Evolutionary conservation across 2,113 vertebrate species (phyloP).

Genomic region (Clarias macrocephalus): DNA sequence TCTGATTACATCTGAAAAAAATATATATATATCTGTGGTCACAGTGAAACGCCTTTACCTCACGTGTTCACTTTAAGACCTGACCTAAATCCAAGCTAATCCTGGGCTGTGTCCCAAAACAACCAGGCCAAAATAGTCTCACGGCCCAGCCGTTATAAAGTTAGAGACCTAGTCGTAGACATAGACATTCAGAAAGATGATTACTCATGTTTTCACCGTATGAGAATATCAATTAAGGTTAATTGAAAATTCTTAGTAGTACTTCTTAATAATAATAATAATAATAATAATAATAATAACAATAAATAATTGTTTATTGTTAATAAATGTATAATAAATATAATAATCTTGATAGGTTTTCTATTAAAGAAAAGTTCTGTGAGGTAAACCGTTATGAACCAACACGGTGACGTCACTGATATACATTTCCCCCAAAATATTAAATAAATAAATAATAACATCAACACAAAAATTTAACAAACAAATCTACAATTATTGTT

Average conservation of each 20-base stretch:
- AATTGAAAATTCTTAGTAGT: too few relatives aligned
- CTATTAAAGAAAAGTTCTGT: not conserved
- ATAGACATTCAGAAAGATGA: not conserved
- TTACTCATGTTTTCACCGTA: not conserved
- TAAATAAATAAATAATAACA: too few relatives aligned
- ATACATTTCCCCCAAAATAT: too few relatives aligned
- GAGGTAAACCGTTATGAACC: not conserved
- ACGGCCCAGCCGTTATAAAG: not conserved
- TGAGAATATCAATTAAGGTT: not conserved
- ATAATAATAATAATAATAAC: too few relatives aligned
- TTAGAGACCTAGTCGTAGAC: not conserved
- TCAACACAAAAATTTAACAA: too few relatives aligned
- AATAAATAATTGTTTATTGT: too few relatives aligned
- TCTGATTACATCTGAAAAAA: not conserved
- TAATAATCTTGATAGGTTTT: too few relatives aligned
- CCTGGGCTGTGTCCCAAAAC: not conserved
- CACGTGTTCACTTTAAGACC: not conserved
- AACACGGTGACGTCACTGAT: not conserved
- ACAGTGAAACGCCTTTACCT: not conserved
- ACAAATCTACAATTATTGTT: too few relatives aligned
- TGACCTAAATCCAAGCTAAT: not conserved
- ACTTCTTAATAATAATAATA: too few relatives aligned
- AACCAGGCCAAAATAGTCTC: not conserved
- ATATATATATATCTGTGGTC: accelerated
- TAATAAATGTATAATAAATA: not conserved